Evolutionary conservation across 1,140 invertebrate genomes (phyloP), one percentile per base, ranked within the genome.

Genomic region (Nymphalis io): DNA sequence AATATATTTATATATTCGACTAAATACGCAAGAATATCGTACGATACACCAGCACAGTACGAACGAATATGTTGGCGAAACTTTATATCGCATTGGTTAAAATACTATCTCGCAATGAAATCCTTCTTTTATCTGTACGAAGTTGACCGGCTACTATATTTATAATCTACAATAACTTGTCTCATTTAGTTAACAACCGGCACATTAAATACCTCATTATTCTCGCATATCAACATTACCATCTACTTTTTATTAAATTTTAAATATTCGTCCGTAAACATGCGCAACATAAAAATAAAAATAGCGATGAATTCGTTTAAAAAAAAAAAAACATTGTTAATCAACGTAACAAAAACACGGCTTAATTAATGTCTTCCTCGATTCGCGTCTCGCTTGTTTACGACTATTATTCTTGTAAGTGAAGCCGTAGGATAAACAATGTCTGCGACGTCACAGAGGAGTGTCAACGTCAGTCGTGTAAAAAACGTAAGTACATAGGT

Each of bases 281-380:
- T 11, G 20, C 16, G 8, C 21, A 3, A 12, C 4, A 11, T 13
- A 55, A 69, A 38, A 68, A 60, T 42, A 68, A 53, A 62, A 62
- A 42, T 53, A 23, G 66, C 66, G 38, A 66, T 16, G 23, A 15
- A 55, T 39, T 16, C 33, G 39, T 58, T 67, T 60, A 27, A 60
- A 69, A 69, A 62, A 62, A 48, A 27, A 60, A 69, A 69, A 62
- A 62, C 40, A 10, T 55, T 58, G 60, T 62, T 46, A 62, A 72
- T 63, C 58, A 20, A 69, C 59, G 10, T 13, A 67, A 81, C 75
- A 73, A 72, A 75, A 68, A 65, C 66, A 23, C 60, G 46, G 21
- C 8, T 74, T 73, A 72, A 77, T 81, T 77, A 79, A 81, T 79
- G 70, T 42, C 74, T 79, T 81, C 79, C 75, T 76, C 51, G 70